phyloP scores from a whole-genome alignment of 2,797 vertebrate genomes.

The Rhadinocentrus ornatus region DNA sequence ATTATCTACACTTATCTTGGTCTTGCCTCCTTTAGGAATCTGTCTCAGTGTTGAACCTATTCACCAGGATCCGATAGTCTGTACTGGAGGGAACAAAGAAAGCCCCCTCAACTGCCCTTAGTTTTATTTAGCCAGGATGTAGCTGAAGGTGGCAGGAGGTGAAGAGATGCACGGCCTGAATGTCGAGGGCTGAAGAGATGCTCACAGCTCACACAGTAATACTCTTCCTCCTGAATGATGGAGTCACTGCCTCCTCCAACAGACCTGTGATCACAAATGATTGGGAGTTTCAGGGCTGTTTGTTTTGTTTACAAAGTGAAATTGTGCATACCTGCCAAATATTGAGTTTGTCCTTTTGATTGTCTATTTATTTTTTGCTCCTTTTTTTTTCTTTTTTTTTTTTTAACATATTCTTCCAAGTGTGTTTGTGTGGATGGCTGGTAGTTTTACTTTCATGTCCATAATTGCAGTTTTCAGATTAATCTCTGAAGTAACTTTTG shows the following conservation, averaged over 20 bases:
- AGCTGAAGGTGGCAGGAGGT: constrained; percentile 37
- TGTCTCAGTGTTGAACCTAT: constrained; percentile 92
- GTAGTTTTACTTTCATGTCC: constrained; percentile 42
- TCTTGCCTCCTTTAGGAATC: constrained; percentile 86
- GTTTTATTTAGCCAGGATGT: constrained; percentile 52
- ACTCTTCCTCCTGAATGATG: constrained; percentile 35
- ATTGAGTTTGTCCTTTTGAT: constrained; percentile 67
- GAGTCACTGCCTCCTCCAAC: constrained; percentile 49
- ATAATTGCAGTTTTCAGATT: constrained; percentile 50
- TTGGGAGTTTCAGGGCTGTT: constrained; percentile 1
- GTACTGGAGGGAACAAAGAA: constrained; percentile 15
- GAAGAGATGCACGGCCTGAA: constrained; percentile 19
- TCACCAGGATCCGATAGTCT: constrained; percentile 93
- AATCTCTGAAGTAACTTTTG: constrained; percentile 56
- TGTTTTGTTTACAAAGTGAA: constrained; percentile 74
- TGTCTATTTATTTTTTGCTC: constrained; percentile 73
- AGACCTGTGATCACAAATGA: constrained; percentile 44
- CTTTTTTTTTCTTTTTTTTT: constrained; percentile 22
- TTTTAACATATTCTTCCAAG: constrained; percentile 33
- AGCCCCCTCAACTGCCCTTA: constrained; percentile 35
- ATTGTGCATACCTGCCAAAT: constrained; percentile 79
- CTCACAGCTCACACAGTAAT: constrained; percentile 42
- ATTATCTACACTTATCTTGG: neutral
- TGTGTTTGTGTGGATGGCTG: constrained; percentile 45
- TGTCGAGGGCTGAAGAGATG: constrained; percentile 28